These are phyloP conservation scores for Pseudomugil gertrudae DNA, from an alignment of 2,797 vertebrate genomes.

Conservation along the genomic window DNA sequence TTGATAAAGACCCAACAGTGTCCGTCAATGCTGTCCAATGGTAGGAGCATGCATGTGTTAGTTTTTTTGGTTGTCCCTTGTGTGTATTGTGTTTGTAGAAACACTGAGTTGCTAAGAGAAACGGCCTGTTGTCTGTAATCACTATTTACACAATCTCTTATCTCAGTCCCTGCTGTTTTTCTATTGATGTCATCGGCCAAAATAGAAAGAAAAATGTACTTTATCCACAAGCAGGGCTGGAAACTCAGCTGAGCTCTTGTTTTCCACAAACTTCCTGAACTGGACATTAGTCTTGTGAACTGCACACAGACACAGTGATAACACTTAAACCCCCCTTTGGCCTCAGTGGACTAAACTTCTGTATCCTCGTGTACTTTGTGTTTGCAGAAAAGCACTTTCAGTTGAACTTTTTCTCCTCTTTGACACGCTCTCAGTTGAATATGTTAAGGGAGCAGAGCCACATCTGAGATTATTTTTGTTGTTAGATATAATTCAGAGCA, in stretches of 20 bases:
- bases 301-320: slow-evolving; percentile 15
- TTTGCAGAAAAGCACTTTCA: slow-evolving; percentile 18
- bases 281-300: slow-evolving; percentile 22
- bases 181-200: slow-evolving; percentile 63
- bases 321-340: background rate
- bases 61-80: background rate
- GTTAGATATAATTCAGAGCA: slow-evolving; percentile 26
- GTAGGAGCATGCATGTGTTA: slow-evolving; percentile 12
- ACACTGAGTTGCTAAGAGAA: slow-evolving; percentile 35
- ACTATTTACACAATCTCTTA: slow-evolving; percentile 72
- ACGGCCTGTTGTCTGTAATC: slow-evolving; percentile 44
- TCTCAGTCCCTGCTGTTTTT: slow-evolving; percentile 62
- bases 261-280: slow-evolving; percentile 20
- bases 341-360: background rate
- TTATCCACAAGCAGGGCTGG: slow-evolving; percentile 31
- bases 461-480: slow-evolving; percentile 34
- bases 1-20: slow-evolving; percentile 10
- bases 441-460: slow-evolving; percentile 10
- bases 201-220: slow-evolving; percentile 65
- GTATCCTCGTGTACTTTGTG: slow-evolving; percentile 7
- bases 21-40: slow-evolving; percentile 2
- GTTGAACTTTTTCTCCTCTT: slow-evolving; percentile 21
- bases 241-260: slow-evolving; percentile 21
- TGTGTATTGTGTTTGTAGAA: slow-evolving; percentile 10
- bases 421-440: slow-evolving; percentile 25